Evolutionary conservation across 2,888 invertebrate genomes (phyloP).

Genomic region (Charanyca ferruginea): DNA sequence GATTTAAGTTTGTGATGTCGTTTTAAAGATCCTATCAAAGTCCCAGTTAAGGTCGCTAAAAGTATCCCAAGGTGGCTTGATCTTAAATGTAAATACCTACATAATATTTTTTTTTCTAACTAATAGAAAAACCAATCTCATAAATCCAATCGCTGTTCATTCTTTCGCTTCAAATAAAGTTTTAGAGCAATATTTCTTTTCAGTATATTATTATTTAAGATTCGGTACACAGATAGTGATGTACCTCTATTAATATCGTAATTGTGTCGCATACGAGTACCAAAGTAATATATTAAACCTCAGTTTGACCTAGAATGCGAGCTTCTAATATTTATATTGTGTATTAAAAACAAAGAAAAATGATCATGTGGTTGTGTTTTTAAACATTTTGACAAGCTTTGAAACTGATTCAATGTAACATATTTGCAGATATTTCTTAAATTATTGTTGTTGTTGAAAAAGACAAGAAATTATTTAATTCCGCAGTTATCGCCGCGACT

Average conservation of each 20-base stretch:
- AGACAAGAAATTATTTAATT: constrained; percentile 1
- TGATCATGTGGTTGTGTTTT: constrained; percentile 1
- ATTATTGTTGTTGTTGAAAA: background rate
- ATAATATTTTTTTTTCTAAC: too few relatives aligned
- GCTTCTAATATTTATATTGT: constrained; percentile 36
- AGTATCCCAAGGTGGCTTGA: too few relatives aligned
- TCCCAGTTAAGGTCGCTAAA: too few relatives aligned
- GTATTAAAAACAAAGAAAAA: constrained; percentile 21
- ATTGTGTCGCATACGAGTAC: constrained; percentile 27
- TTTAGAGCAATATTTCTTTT: background rate
- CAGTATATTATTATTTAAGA: background rate
- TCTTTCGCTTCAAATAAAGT: background rate
- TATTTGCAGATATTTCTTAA: background rate
- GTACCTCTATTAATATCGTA: constrained; percentile 36
- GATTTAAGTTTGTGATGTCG: too few relatives aligned
- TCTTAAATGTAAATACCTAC: too few relatives aligned
- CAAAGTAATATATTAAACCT: constrained; percentile 46
- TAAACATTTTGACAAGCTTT: constrained; percentile 18
- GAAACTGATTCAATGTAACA: constrained; percentile 16
- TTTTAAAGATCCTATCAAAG: too few relatives aligned
- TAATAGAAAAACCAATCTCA: too few relatives aligned
- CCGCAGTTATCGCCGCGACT: too few relatives aligned
- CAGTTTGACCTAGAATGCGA: constrained; percentile 51
- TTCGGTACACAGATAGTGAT: constrained; percentile 4
- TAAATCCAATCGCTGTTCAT: background rate